phyloP scores from a whole-genome alignment of 2,888 invertebrate species.

The Drosophila merina region DNA sequence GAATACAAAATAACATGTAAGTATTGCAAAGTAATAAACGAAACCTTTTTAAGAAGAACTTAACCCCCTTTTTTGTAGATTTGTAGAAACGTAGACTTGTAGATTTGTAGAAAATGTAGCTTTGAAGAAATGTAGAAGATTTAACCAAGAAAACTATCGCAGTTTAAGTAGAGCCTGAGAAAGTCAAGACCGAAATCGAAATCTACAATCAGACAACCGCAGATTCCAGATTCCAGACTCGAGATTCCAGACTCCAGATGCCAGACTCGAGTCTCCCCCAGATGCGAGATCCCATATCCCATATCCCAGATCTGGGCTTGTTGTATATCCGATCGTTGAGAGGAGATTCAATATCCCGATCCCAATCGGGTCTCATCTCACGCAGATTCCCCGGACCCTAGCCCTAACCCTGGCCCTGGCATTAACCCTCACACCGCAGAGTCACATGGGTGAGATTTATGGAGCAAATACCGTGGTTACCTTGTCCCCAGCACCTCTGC shows the following conservation, averaged over 20 bases:
- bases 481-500: conserved; percentile 17
- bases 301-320: neutral
- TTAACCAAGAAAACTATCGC: too few species aligned
- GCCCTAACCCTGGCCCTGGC: conserved; percentile 34
- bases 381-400: conserved; percentile 43
- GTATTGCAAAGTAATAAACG: too few species aligned
- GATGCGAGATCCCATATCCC: neutral
- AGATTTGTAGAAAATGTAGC: too few species aligned
- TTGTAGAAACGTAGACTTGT: too few species aligned
- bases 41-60: too few species aligned
- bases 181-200: conserved; percentile 12
- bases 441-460: conserved; percentile 65
- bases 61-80: too few species aligned
- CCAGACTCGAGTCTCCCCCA: neutral
- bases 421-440: conserved; percentile 57
- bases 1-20: too few species aligned
- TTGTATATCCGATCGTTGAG: neutral
- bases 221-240: neutral
- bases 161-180: conserved; percentile 9
- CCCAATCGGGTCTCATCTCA: conserved; percentile 50
- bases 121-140: too few species aligned
- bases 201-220: conserved; percentile 5
- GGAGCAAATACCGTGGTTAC: conserved; percentile 64
- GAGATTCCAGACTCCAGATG: too few species aligned
- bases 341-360: conserved; percentile 4